A percentile compares a stretch with the other conserved stretches of the same genome.
Conservation (phyloP, 1,140 invertebrate species). For the Tenebrio molitor region DNA sequence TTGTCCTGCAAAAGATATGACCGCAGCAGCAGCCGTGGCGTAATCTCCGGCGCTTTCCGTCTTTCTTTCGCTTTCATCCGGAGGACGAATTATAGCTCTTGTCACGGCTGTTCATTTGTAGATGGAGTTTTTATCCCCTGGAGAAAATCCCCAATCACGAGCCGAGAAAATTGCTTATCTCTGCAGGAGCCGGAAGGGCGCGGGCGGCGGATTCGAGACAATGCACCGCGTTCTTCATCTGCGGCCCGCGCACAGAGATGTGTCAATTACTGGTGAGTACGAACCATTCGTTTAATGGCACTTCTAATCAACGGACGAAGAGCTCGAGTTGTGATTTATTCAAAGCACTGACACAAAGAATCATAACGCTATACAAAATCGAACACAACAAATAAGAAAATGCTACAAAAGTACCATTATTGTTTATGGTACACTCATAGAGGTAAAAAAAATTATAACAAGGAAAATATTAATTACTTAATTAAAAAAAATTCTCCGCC, state of each 20-base stretch:
- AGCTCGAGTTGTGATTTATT: neutral
- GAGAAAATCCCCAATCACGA: slow-evolving; percentile 79
- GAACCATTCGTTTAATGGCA: slow-evolving; percentile 58
- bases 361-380: too few species aligned
- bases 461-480: too few species aligned
- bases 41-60: slow-evolving; percentile 50
- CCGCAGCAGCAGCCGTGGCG: slow-evolving; percentile 38
- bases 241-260: slow-evolving; percentile 46
- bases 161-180: slow-evolving; percentile 77
- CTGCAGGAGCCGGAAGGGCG: slow-evolving; percentile 55
- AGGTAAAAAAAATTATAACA: too few species aligned
- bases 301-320: slow-evolving; percentile 55
- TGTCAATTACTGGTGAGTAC: slow-evolving; percentile 59
- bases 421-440: too few species aligned
- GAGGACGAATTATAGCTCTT: slow-evolving; percentile 78
- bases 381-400: too few species aligned
- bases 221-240: slow-evolving; percentile 52
- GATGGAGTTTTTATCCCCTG: slow-evolving; percentile 79
- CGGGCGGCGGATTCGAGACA: slow-evolving; percentile 52
- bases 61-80: slow-evolving; percentile 62
- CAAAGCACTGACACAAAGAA: too few species aligned
- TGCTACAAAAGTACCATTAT: too few species aligned
- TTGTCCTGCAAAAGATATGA: slow-evolving; percentile 51
- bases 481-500: too few species aligned
- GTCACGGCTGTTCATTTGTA: slow-evolving; percentile 82